Base-by-base conservation (phyloP, 2,113 vertebrate species). In the Pteropus alecto region DNA sequence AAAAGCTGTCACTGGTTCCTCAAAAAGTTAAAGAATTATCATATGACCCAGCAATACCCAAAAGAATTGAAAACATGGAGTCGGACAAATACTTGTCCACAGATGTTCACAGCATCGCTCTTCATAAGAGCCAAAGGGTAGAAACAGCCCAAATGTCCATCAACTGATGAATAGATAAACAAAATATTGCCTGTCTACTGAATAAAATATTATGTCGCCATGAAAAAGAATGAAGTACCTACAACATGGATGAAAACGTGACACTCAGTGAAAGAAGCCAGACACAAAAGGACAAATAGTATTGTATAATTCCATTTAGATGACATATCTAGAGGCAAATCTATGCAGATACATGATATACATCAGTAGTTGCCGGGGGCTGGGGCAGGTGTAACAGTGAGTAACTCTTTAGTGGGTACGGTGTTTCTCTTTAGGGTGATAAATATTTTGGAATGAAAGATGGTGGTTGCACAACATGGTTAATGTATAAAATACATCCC, bases 161-260 rank as follows among this genome's bases (percentile, higher is more conserved):
- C 16, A 22, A 8, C 65, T 4, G 19, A 54, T 26, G 46, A 58
- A 11, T 3, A 35, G 33, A 46, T 14, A 38, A 58, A 38, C 30
- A 54, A 12, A 70, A 48, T 1, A 0, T 4, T 33, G 28, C 3
- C 4, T 8, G 6, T n/a, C 46, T 21, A 30, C 7, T 15, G 26
- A n/a, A 16, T 11, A 65, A n/a, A 70, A 30, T 67, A 74, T 18
- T 21, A 33, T 21, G 7, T 41, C 18, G 1, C 28, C 70, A 43
- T 1, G 7, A 61, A 51, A 35, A 58, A 33, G 58, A 28, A 76
- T 8, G 21, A 67, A 58, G 46, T 8, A 16, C 60, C 16, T 67
- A 13, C 15, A 38, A 10, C 6, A 15, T 0, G 10, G 38, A 58
- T 71, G 43, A 74, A 87, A 58, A 56, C 19, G 26, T 12, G 30